Evolutionary conservation across 2,113 vertebrate genomes (phyloP), one percentile per base, ranked within the genome.

Genomic region (Scytalopus superciliaris): DNA sequence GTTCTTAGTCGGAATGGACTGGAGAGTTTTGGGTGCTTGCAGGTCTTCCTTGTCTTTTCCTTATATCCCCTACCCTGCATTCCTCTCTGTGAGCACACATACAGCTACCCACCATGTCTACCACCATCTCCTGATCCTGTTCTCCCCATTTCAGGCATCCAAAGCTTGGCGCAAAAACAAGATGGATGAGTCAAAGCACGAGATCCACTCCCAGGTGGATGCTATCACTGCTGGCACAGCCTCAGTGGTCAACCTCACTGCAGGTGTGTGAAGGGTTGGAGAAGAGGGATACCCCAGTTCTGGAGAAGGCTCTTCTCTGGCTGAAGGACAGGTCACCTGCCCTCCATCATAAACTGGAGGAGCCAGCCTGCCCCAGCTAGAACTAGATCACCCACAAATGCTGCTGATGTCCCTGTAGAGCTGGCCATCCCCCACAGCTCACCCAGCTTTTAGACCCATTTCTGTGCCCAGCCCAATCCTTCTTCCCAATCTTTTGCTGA

Each of bases 81-180:
- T 31, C 55, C 8, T 80, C 31, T 67, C 0, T 63, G 25, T 64
- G 37, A 77, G 31, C 12, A 2, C 49, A 37, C 15, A 8, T 62
- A 37, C 64, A 87, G 40, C 60, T 93, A 35, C 52, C 23, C 5
- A 64, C 12, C n/a, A 42, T 39, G 14, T 69, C 30, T 66, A 1
- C n/a, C 35, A 60, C 6, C 22, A 27, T 45, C 16, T 91, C 10
- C 66, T 94, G 40, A 90, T 47, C 19, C 27, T 24, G 11, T 77
- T 95, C 28, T 77, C 21, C 23, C 39, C 5, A 62, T 80, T 78
- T 77, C 90, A 99, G 99, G 99, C 99, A 63, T 99, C 99, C 44
- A 99, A 99, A 98, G 99, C 99, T 28, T 99, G 99, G 99, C 98
- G 99, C 45, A 99, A 99, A 93, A 99, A 99, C 98, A 99, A 99